These are phyloP conservation scores for Pseudochromis fuscus DNA, from an alignment of 2,797 vertebrate genomes.

Conservation along the genomic window DNA sequence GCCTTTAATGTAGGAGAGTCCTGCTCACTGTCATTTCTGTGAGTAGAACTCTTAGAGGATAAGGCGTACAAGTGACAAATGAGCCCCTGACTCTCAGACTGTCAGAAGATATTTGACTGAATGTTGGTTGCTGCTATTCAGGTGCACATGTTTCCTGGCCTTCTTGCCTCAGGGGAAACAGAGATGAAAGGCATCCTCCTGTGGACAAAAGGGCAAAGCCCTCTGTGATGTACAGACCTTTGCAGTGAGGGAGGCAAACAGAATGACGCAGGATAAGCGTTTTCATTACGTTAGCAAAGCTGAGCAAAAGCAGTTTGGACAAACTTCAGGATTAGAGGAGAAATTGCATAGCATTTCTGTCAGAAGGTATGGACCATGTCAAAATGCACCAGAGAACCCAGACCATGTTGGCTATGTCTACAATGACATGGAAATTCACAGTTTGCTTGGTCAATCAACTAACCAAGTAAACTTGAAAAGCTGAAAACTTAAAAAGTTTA, in stretches of 20 bases:
- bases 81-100: slow-evolving; percentile 14
- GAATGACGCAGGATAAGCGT: slow-evolving; percentile 78
- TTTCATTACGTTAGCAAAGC: slow-evolving; percentile 82
- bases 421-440: too few relatives aligned
- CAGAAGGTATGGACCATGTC: slow-evolving; percentile 45
- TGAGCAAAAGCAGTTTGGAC: slow-evolving; percentile 75
- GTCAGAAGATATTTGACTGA: slow-evolving; percentile 43
- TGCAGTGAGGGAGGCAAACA: slow-evolving; percentile 66
- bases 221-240: slow-evolving; percentile 73
- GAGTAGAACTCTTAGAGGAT: slow-evolving; percentile 2
- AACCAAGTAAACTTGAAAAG: too few relatives aligned
- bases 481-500: slow-evolving; percentile 27
- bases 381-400: slow-evolving; percentile 54
- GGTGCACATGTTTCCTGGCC: slow-evolving; percentile 51
- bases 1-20: neutral
- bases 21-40: slow-evolving; percentile 32
- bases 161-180: slow-evolving; percentile 56
- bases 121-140: slow-evolving; percentile 43
- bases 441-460: too few relatives aligned
- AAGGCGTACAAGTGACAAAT: slow-evolving; percentile 7
- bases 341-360: slow-evolving; percentile 64
- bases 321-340: slow-evolving; percentile 74
- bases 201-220: slow-evolving; percentile 66
- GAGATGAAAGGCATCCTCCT: slow-evolving; percentile 69
- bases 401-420: slow-evolving; percentile 30